Percentiles rank a stretch among this genome's conserved stretches.
phyloP scores from a whole-genome alignment of 1,140 invertebrate genomes.

The Adelges cooleyi region DNA sequence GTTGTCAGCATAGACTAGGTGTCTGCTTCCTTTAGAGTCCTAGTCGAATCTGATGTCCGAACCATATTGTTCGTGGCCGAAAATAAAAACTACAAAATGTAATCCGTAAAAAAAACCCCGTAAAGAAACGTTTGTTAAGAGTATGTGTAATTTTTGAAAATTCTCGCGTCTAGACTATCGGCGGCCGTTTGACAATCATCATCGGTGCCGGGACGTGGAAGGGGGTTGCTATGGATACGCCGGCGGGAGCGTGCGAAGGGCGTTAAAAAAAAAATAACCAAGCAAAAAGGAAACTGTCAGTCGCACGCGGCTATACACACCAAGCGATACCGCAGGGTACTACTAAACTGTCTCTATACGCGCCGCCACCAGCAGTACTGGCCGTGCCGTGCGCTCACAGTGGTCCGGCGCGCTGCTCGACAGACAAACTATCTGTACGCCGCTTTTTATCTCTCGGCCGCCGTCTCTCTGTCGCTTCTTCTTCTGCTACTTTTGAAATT shows the following conservation, averaged over 20 bases:
- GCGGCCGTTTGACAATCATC: constrained; percentile 21
- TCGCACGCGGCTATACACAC: constrained; percentile 15
- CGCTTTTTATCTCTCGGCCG: not conserved
- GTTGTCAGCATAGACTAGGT: too few species aligned
- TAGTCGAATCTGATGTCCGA: too few species aligned
- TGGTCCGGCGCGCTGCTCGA: not conserved
- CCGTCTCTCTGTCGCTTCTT: not conserved
- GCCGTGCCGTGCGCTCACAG: too few species aligned
- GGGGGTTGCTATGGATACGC: constrained; percentile 25
- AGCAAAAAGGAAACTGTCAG: constrained; percentile 20
- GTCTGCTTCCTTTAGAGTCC: too few species aligned
- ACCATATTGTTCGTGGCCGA: too few species aligned
- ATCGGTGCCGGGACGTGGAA: not conserved
- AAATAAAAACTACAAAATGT: too few species aligned
- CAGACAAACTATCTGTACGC: too few species aligned
- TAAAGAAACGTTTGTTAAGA: too few species aligned
- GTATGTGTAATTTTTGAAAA: too few species aligned
- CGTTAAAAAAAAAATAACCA: constrained; percentile 18
- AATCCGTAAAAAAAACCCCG: too few species aligned
- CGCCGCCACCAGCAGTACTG: not conserved
- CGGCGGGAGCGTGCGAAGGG: constrained; percentile 15
- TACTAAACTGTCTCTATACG: constrained; percentile 20
- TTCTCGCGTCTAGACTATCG: not conserved
- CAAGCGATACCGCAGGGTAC: constrained; percentile 22
- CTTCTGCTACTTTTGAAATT: too few species aligned